Percentiles rank a stretch among this genome's conserved stretches.
phyloP scores from a whole-genome alignment of 1,140 invertebrate genomes.

The Drosophila subobscura region DNA sequence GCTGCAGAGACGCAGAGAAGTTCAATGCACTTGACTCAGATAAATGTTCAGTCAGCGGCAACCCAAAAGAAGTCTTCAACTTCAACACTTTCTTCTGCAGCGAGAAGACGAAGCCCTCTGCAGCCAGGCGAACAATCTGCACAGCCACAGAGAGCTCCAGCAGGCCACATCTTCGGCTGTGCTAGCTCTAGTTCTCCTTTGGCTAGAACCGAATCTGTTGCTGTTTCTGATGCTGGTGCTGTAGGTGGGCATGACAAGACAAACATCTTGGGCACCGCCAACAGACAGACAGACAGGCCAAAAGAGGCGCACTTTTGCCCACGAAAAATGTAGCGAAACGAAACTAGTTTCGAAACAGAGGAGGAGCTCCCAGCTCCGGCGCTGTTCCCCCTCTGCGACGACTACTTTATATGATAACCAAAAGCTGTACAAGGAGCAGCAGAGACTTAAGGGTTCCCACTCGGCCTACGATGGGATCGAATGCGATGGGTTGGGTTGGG shows the following conservation, averaged over 20 bases:
- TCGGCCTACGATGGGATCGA: conserved; percentile 11
- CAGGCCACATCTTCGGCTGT: too few relatives aligned
- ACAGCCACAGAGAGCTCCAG: not conserved
- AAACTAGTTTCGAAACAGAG: conserved; percentile 61
- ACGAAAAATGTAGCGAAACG: conserved; percentile 61
- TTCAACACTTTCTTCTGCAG: conserved; percentile 41
- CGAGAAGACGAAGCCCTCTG: not conserved
- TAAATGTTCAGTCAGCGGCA: conserved; percentile 68
- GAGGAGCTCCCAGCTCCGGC: not conserved
- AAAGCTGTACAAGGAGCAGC: conserved; percentile 26
- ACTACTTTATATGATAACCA: conserved; percentile 48
- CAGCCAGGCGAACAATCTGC: conserved; percentile 7
- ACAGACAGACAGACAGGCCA: conserved; percentile 27
- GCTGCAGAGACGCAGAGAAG: conserved; percentile 56
- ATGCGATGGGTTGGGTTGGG: not conserved
- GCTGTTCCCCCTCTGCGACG: too few relatives aligned
- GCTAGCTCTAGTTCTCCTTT: not conserved
- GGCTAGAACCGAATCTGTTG: not conserved
- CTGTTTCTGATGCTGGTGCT: conserved; percentile 20
- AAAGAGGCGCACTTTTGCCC: conserved; percentile 44
- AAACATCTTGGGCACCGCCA: conserved; percentile 38
- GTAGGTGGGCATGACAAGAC: conserved; percentile 67
- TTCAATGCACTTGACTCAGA: conserved; percentile 75
- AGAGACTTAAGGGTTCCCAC: conserved; percentile 30
- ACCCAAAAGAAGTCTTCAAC: conserved; percentile 43